These are phyloP conservation scores for Maniola jurtina DNA, from an alignment of 1,140 invertebrate genomes.

Conservation along the genomic window DNA sequence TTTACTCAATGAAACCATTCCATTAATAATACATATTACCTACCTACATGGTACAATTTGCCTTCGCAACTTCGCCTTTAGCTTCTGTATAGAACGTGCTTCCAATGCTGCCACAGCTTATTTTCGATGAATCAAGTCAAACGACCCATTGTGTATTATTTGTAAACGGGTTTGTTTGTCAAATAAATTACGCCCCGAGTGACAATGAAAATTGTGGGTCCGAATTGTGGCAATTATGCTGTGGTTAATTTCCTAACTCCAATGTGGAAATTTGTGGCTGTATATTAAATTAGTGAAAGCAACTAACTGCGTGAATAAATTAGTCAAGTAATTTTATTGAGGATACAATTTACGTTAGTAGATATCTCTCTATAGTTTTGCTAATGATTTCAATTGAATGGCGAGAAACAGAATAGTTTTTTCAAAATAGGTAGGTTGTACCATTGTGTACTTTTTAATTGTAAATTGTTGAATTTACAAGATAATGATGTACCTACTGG, in stretches of 20 bases:
- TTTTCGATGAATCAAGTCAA: background rate
- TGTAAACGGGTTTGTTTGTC: background rate
- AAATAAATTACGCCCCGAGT: background rate
- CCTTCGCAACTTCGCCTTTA: background rate
- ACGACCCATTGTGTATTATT: background rate
- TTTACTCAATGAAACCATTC: background rate
- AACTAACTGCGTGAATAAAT: background rate
- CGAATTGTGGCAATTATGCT: background rate
- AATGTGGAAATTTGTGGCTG: background rate
- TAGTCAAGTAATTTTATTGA: no score
- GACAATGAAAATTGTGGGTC: background rate
- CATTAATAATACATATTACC: background rate
- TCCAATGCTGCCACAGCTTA: no score
- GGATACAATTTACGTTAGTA: no score
- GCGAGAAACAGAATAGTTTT: no score
- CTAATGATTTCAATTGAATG: no score
- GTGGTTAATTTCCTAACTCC: constrained; percentile 1
- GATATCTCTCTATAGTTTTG: no score
- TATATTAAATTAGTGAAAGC: background rate
- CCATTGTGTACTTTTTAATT: no score
- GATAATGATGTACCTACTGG: no score
- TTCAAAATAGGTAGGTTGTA: no score
- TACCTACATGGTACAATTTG: background rate
- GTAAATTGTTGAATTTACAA: no score
- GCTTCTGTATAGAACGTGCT: background rate